These are phyloP conservation scores for Philopotamus ludificatus DNA, from an alignment of 1,140 invertebrate genomes.

Conservation along the genomic window DNA sequence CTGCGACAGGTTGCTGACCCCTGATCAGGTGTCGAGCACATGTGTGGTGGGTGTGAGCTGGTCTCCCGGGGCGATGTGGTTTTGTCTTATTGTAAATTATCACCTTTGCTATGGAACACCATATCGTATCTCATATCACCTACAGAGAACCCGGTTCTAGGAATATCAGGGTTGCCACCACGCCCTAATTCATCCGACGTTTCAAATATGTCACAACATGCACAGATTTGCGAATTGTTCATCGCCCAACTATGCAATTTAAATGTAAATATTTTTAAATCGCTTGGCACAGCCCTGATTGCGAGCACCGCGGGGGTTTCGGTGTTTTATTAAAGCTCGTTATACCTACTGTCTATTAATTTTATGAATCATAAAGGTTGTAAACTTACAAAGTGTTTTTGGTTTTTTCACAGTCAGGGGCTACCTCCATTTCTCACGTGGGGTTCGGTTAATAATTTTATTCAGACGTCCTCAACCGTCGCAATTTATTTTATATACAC, in stretches of 20 bases:
- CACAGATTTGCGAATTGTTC: not conserved
- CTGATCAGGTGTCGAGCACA: constrained; percentile 7
- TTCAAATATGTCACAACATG: not conserved
- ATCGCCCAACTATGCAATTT: not conserved
- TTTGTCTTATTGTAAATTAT: constrained; percentile 37
- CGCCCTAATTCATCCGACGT: not conserved
- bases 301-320: constrained; percentile 23
- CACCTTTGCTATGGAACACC: constrained; percentile 26
- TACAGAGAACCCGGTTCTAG: constrained; percentile 12
- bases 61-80: constrained; percentile 13
- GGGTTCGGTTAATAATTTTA: constrained; percentile 27
- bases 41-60: constrained; percentile 8
- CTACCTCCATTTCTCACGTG: constrained; percentile 32
- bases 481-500: too few species aligned
- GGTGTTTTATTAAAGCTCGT: constrained; percentile 22
- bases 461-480: constrained; percentile 8
- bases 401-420: constrained; percentile 29
- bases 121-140: constrained; percentile 19
- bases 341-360: constrained; percentile 36
- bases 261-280: not conserved
- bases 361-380: constrained; percentile 37
- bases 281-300: constrained; percentile 13
- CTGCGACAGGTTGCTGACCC: constrained; percentile 11
- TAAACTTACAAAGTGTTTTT: constrained; percentile 34
- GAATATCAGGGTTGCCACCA: constrained; percentile 1